Base-by-base conservation (phyloP, 2,888 invertebrate species). In the Drosophila subquinaria region DNA sequence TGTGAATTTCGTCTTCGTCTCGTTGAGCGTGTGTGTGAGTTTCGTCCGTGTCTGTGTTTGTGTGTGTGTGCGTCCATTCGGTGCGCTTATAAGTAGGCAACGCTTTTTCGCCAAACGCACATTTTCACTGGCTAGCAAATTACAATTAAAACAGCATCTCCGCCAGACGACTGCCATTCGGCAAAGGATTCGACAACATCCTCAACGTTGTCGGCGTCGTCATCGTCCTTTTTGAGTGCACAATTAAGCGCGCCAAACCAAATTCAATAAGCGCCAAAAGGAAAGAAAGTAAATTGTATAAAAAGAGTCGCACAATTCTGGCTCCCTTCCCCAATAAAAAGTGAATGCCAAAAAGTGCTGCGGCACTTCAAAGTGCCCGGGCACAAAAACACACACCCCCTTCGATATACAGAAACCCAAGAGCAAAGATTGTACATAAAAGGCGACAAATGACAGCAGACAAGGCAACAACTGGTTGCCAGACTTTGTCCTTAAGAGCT, bases 301-400 rank as follows among this genome's bases (percentile, higher is more conserved):
- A 62, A 48, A 63, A 66, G 33, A 38, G 56, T 76, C 45, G 23
- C 55, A 64, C 69, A 70, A 63, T 59, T 74, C 35, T 50, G 56
- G 43, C n/a, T 61, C 11, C 36, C 36, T 45, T 33, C 45, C 33
- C 30, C 51, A 57, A 62, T 65, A 72, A 59, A 74, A 69, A 82
- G 79, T 86, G 87, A 82, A 63, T 69, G 79, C 75, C 66, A 63
- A 72, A 74, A 81, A 67, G 71, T 73, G 65, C 64, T 73, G 70
- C 57, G 73, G 65, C 73, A 78, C 76, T 76, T 70, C 51, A 56
- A 76, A 81, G 79, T 77, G 66, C 74, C 74, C 61, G 73, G 69
- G 69, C 69, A 64, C 73, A 63, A 23, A 55, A n/a, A 43, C 23
- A 57, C 23, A 42, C 27, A 57, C 23, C 45, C 45, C 51, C 6